A percentile compares a stretch with the other conserved stretches of the same genome.
Conservation (phyloP, 92 coral and sea anemone genomes). For the Epizoanthus fatuus region DNA sequence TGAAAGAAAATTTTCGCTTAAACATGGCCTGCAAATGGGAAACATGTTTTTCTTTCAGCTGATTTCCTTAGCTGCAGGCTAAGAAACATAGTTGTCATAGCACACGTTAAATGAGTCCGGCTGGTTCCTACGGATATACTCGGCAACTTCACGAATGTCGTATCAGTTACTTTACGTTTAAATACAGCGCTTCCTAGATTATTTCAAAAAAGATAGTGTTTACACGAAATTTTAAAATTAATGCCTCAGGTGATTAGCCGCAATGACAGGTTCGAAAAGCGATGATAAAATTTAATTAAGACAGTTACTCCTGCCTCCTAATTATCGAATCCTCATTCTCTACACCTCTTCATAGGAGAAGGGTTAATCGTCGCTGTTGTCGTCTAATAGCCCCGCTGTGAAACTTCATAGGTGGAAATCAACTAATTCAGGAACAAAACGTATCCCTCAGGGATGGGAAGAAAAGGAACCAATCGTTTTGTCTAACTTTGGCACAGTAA, state of each 20-base stretch:
- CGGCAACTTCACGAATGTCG: neutral
- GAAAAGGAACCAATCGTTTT: constrained; percentile 25
- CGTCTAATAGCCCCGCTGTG: constrained; percentile 26
- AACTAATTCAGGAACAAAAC: constrained; percentile 1
- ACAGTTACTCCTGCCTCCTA: constrained; percentile 13
- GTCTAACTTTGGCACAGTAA: constrained; percentile 10
- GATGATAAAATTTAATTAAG: constrained; percentile 31
- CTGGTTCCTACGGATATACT: neutral
- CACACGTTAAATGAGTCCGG: neutral
- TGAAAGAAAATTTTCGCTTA: constrained; percentile 2
- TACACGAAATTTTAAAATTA: neutral
- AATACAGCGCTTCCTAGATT: neutral
- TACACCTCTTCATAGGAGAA: constrained; percentile 16
- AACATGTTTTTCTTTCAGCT: constrained; percentile 20
- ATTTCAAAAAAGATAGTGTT: neutral
- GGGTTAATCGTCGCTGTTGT: constrained; percentile 22
- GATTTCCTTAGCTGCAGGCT: constrained; percentile 31
- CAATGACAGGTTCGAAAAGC: constrained; percentile 16
- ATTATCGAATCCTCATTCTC: constrained; percentile 15
- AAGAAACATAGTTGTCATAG: neutral
- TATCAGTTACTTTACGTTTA: neutral
- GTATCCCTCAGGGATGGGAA: constrained; percentile 13
- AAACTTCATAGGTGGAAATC: neutral
- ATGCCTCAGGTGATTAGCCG: constrained; percentile 6
- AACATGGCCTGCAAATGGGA: constrained; percentile 2